A percentile compares a stretch with the other conserved stretches of the same genome.
phyloP scores from a whole-genome alignment of 1,140 invertebrate species.

The Procambarus clarkii region DNA sequence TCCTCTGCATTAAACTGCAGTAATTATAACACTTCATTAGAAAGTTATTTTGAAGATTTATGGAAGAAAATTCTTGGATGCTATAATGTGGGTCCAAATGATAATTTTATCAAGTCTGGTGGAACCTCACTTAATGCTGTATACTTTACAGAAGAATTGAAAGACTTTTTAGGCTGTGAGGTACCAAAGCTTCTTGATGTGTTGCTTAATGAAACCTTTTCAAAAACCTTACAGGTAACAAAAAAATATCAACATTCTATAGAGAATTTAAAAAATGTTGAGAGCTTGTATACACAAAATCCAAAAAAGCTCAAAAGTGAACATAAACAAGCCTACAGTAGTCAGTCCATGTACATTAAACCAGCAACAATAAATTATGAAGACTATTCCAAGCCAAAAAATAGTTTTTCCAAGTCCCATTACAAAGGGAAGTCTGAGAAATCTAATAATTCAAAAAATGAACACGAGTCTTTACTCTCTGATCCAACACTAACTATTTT shows the following conservation, averaged over 20 bases:
- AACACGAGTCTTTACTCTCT: background rate
- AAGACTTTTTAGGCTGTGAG: background rate
- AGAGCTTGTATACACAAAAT: background rate
- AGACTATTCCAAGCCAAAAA: background rate
- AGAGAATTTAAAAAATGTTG: background rate
- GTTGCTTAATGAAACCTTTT: slow-evolving; percentile 31
- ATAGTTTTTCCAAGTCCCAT: no score
- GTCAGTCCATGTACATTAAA: background rate
- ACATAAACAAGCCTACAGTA: background rate
- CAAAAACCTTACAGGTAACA: background rate
- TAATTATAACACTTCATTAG: background rate
- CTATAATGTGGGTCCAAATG: background rate
- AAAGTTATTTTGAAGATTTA: slow-evolving; percentile 20
- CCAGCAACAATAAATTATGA: background rate
- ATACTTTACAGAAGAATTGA: slow-evolving; percentile 38
- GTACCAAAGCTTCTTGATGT: slow-evolving; percentile 46
- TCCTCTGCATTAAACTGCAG: background rate
- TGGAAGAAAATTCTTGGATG: slow-evolving; percentile 45
- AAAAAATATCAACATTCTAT: slow-evolving; percentile 5
- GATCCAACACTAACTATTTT: slow-evolving; percentile 4
- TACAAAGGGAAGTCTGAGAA: background rate
- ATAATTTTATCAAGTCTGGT: slow-evolving; percentile 49
- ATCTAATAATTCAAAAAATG: background rate
- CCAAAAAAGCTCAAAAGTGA: slow-evolving; percentile 5
- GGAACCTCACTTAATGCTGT: slow-evolving; percentile 52